Evolutionary conservation across 2,888 invertebrate species (phyloP), one percentile per base, ranked within the genome.

Genomic region (Barypeithes pellucidus): DNA sequence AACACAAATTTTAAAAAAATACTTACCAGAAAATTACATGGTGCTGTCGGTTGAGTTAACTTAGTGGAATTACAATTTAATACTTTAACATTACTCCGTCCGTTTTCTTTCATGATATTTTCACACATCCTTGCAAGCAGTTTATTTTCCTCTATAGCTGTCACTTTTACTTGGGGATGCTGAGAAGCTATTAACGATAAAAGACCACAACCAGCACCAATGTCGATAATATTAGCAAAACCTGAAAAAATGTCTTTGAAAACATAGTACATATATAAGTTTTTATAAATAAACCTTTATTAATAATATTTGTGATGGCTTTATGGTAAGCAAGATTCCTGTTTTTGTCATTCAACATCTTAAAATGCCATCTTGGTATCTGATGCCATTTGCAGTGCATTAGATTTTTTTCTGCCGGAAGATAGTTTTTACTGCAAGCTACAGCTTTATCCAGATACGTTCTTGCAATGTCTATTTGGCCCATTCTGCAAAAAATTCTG

Each of bases 341-440:
- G 16, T 85, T 82, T 72, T 85, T 87, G 82, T 95, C 95, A 86
- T 95, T 95, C 24, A 95, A 84, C 95, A 95, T 95, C 71, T 92
- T 87, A 84, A 91, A 95, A 84, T 95, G 95, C 95, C 95, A 95
- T 62, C 94, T 86, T 74, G 93, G 92, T 50, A 95, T 89, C 71
- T 93, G 85, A 76, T 90, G 86, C 83, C 92, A 91, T 79, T 90
- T 91, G 0, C 92, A 86, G 75, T 91, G 91, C 81, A 93, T 90
- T 16, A 93, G 85, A 82, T 92, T 92, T 81, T 91, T 91, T 79
- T 91, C 90, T 12, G 80, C 81, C 29, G 82, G 81, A 50, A 85
- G 75, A 68, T 79, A 81, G n/a, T 80, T 76, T 14, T 69, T 76
- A 22, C 79, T 75, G 29, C 73, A 77, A 33, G 72, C 76, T 8